Conservation (phyloP, 2,888 invertebrate genomes). For the Scaptomyza caliginosa region DNA sequence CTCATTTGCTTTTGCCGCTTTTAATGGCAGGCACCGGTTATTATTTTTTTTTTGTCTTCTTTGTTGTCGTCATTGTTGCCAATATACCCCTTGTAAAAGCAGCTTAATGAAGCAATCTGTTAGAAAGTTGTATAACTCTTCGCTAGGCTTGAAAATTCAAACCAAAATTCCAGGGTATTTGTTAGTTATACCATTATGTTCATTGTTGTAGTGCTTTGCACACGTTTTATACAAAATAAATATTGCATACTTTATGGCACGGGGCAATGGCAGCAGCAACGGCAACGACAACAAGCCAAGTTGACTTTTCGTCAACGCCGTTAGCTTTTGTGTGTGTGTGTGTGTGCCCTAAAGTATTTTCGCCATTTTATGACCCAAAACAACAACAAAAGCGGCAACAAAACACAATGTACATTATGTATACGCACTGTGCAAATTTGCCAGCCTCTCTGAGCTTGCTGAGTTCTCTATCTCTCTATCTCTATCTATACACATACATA, state of each 20-base stretch:
- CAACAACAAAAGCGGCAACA: conserved; percentile 25
- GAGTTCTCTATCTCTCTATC: background rate
- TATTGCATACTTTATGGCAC: conserved; percentile 76
- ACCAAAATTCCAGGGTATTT: conserved; percentile 30
- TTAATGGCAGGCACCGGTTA: conserved; percentile 64
- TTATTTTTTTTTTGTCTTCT: background rate
- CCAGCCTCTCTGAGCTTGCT: conserved; percentile 19
- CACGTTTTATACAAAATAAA: conserved; percentile 76
- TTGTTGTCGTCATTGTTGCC: conserved; percentile 41
- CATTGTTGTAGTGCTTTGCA: conserved; percentile 60
- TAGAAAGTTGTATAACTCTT: no score
- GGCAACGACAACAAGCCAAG: conserved; percentile 36
- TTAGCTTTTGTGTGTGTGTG: conserved; percentile 50
- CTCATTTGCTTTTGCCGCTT: conserved; percentile 57
- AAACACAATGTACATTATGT: conserved; percentile 64
- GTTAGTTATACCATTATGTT: conserved; percentile 3
- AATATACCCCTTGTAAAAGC: conserved; percentile 23
- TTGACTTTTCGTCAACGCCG: conserved; percentile 70
- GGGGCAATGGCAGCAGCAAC: conserved; percentile 34
- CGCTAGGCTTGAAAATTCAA: no score
- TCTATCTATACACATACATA: background rate
- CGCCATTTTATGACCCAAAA: conserved; percentile 72
- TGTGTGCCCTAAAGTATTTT: conserved; percentile 67
- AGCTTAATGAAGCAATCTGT: background rate
- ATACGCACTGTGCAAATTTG: conserved; percentile 62